Conservation (phyloP, 2,113 vertebrate genomes). For the Macrotus californicus region DNA sequence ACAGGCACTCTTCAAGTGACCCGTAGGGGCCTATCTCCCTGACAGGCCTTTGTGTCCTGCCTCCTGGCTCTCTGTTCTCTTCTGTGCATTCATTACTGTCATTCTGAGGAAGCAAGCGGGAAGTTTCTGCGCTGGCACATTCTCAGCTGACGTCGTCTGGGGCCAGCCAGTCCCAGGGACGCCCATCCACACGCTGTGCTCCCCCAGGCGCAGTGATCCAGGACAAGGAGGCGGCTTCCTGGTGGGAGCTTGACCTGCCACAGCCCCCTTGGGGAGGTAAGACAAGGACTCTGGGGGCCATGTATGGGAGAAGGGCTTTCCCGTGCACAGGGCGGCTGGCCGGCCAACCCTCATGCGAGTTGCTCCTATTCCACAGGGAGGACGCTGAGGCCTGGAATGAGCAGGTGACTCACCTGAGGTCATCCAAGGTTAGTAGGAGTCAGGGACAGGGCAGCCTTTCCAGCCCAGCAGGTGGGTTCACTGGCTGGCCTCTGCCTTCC, state of each 20-base stretch:
- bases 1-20: neutral
- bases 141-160: neutral
- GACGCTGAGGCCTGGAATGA: neutral
- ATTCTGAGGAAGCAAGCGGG: neutral
- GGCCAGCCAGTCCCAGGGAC: neutral
- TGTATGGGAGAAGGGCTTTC: neutral
- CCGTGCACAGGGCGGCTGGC: fast-evolving
- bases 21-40: neutral
- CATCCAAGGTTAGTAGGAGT: neutral
- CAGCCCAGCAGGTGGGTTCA: neutral
- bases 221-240: neutral
- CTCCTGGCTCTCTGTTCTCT: neutral
- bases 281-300: too few relatives aligned
- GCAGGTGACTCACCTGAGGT: neutral
- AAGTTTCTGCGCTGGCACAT: neutral
- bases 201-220: neutral
- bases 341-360: neutral
- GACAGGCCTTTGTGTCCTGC: neutral
- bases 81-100: neutral
- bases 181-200: fast-evolving
- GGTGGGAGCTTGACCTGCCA: neutral
- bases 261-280: neutral
- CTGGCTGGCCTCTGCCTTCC: neutral
- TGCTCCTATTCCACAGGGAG: neutral
- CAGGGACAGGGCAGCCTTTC: neutral